Percentiles rank a stretch among this genome's conserved stretches.
phyloP scores from a whole-genome alignment of 2,888 invertebrate species.

The Lamproptera curius region DNA sequence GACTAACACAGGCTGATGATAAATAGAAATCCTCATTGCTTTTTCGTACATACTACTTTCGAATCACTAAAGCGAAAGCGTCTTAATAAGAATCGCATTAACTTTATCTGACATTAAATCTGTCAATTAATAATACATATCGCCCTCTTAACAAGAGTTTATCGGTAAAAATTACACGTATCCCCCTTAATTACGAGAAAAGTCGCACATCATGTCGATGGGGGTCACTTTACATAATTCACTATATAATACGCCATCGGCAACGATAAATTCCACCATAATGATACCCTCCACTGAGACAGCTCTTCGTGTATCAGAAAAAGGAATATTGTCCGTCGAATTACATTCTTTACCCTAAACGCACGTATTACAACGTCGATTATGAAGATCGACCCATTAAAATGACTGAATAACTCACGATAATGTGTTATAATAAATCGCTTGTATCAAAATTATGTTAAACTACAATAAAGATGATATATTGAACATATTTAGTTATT shows the following conservation, averaged over 20 bases:
- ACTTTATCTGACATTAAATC: no score
- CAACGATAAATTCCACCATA: slow-evolving; percentile 45
- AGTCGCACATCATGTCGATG: slow-evolving; percentile 44
- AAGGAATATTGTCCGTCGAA: slow-evolving; percentile 63
- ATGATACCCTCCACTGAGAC: slow-evolving; percentile 42
- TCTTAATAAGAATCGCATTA: no score
- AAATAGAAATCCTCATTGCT: no score
- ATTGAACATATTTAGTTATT: background rate
- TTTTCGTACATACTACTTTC: no score
- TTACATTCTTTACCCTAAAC: slow-evolving; percentile 54
- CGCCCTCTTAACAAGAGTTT: no score
- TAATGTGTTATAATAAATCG: background rate
- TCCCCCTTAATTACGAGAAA: slow-evolving; percentile 46
- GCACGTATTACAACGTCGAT: slow-evolving; percentile 39
- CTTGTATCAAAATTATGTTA: no score
- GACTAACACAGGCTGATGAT: no score
- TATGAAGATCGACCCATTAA: slow-evolving; percentile 21
- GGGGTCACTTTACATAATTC: slow-evolving; percentile 53
- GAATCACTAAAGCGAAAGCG: no score
- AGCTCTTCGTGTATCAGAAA: slow-evolving; percentile 42
- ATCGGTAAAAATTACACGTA: no score
- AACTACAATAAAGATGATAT: no score
- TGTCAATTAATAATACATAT: no score
- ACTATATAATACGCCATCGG: slow-evolving; percentile 45
- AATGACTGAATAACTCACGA: background rate